phyloP scores from a whole-genome alignment of 1,140 invertebrate species.

The Heliconius himera region DNA sequence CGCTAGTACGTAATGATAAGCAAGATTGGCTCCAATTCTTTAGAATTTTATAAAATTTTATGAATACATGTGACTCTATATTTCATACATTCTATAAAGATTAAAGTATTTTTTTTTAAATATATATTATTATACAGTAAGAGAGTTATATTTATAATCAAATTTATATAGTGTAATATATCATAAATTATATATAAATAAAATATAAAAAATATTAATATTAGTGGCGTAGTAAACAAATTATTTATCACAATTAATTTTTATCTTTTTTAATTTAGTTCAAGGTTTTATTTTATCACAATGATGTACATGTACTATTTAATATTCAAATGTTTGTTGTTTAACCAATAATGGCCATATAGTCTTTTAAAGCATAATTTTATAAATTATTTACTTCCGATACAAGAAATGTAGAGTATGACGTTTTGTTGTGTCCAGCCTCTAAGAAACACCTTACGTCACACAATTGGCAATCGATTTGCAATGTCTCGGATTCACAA shows the following conservation, averaged over 20 bases:
- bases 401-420: background rate
- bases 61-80: background rate
- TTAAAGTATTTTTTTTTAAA: background rate
- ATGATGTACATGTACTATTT: background rate
- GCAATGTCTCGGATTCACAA: constrained; percentile 61
- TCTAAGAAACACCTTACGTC: constrained; percentile 40
- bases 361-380: no score
- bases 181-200: no score
- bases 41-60: background rate
- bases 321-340: background rate
- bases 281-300: constrained; percentile 7
- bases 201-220: background rate
- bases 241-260: background rate
- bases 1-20: constrained; percentile 9
- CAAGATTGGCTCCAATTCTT: background rate
- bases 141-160: no score
- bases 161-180: background rate
- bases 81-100: background rate
- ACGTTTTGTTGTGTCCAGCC: background rate
- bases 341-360: background rate
- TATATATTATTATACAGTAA: background rate
- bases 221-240: background rate
- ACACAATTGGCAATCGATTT: constrained; percentile 57
- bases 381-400: background rate
- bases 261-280: background rate